phyloP scores from a whole-genome alignment of 2,113 vertebrate genomes.

The Sisor rabdophorus region DNA sequence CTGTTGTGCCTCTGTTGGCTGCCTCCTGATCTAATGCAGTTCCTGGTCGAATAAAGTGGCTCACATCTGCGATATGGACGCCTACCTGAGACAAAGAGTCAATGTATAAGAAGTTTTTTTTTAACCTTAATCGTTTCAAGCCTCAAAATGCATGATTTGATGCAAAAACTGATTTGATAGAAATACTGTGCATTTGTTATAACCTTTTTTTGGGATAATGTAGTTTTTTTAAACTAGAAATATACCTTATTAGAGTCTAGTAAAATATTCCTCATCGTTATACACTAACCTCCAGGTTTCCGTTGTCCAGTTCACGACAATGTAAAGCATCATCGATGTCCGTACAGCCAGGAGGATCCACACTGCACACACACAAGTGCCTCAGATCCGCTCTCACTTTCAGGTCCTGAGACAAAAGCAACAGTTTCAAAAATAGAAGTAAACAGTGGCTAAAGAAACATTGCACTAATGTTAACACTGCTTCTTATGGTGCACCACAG shows the following conservation, averaged over 20 bases:
- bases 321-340: slow-evolving; percentile 97
- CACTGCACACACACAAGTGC: slow-evolving; percentile 85
- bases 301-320: slow-evolving; percentile 80
- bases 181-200: background rate
- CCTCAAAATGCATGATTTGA: background rate
- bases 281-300: slow-evolving; percentile 80
- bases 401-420: slow-evolving; percentile 74
- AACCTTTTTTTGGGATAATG: no score
- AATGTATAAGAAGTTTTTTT: background rate
- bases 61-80: slow-evolving; percentile 96
- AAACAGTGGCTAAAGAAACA: background rate
- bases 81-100: slow-evolving; percentile 74
- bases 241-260: background rate
- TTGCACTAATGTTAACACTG: background rate
- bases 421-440: background rate
- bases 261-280: background rate
- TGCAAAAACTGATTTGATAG: no score
- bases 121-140: background rate
- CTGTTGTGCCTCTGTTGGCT: slow-evolving; percentile 89
- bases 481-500: background rate
- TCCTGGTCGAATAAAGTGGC: slow-evolving; percentile 93
- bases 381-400: slow-evolving; percentile 80
- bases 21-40: slow-evolving; percentile 93
- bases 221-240: background rate
- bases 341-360: slow-evolving; percentile 97